phyloP scores from a whole-genome alignment of 1,140 invertebrate genomes.

The Rhyacophila brunnea region DNA sequence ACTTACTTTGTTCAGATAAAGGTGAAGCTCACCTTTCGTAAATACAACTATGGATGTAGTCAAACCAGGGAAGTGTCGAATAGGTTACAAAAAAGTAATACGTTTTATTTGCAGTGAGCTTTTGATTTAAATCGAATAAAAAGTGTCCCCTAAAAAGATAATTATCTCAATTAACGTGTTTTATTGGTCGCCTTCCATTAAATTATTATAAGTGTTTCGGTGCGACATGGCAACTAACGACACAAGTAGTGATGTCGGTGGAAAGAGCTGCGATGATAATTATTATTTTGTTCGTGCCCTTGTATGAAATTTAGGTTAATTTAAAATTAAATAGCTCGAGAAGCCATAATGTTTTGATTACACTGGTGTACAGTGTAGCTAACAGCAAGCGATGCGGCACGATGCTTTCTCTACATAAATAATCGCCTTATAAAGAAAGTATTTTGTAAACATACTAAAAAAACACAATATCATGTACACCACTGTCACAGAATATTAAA shows the following conservation, averaged over 20 bases:
- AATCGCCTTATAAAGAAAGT: background rate
- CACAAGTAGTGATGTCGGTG: background rate
- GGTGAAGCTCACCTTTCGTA: too few species aligned
- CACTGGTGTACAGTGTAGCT: background rate
- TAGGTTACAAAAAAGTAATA: too few species aligned
- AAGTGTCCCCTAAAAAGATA: background rate
- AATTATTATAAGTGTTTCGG: background rate
- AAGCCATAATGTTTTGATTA: conserved; percentile 21
- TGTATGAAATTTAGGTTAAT: conserved; percentile 24
- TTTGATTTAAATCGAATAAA: background rate
- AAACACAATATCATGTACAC: background rate
- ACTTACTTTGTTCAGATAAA: too few species aligned
- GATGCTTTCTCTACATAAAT: conserved; percentile 1
- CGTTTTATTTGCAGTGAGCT: background rate
- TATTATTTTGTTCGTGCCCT: conserved; percentile 3
- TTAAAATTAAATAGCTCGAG: conserved; percentile 23
- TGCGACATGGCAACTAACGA: background rate
- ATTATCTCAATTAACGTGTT: background rate
- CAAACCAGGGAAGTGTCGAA: too few species aligned
- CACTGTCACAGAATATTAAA: background rate
- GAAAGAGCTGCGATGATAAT: background rate
- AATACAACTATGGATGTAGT: too few species aligned
- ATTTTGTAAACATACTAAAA: background rate
- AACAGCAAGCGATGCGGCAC: conserved; percentile 1
- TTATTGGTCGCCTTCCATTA: background rate